Base-by-base conservation (phyloP, 2,888 invertebrate species). In the Congeria kusceri region DNA sequence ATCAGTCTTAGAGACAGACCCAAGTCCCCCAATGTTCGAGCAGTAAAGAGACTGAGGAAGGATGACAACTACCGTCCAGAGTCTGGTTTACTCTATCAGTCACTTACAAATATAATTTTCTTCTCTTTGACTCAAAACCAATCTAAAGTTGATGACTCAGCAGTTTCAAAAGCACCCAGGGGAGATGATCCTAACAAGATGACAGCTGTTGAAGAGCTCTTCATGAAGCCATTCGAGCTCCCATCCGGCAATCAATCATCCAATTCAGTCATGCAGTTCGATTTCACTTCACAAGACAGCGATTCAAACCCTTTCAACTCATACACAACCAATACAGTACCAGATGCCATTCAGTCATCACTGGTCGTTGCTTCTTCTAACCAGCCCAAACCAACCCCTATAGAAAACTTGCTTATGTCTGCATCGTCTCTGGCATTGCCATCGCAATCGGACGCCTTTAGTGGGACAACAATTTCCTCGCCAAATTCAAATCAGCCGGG, bases 71-170 rank as follows among this genome's bases (percentile, higher is more conserved):
- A 72, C 64, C 67, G 57, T 62, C 71, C 59, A 39, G 72, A 69
- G n/a, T 46, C 63, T 39, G 75, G 75, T 32, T 29, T 76, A 23
- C 59, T 79, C 18, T 71, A 65, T 32, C 61, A 58, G 15, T 79
- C 79, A 20, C 66, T 79, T 9, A 67, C 70, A n/a, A 79, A 75
- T 57, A 79, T 74, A 57, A 67, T 79, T 9, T 62, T 75, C 44
- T 25, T 46, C 29, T 70, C 69, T 3, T 29, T 79, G 5, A 25
- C 74, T 15, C 66, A 78, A 32, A 70, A 78, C 29, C 64, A 78
- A 28, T 28, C 25, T 1, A 7, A 39, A 18, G 44, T 23, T 62
- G 39, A 23, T 44, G 44, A 44, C 44, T 20, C 11, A 15, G 5
- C 11, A 25, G 57, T 27, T 25, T 20, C 23, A 28, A 15, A 13